A percentile compares a stretch with the other conserved stretches of the same genome.
phyloP scores from a whole-genome alignment of 30 jellyfish, hydroid and myxozoan species.

The Pelagia noctiluca region DNA sequence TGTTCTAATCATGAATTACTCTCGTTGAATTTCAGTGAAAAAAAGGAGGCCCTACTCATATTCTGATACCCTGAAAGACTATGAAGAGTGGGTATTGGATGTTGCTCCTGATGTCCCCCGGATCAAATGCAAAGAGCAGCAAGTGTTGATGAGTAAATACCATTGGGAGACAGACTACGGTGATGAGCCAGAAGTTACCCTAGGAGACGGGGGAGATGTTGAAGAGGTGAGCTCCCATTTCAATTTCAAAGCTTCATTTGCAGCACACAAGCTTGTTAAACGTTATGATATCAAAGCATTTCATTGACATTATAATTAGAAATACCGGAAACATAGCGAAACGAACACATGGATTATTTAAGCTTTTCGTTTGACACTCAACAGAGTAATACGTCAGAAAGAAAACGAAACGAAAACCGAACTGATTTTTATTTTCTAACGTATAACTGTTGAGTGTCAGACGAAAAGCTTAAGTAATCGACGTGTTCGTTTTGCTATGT shows the following conservation, averaged over 20 bases:
- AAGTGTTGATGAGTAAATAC: conserved; percentile 72
- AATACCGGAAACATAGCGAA: too few relatives aligned
- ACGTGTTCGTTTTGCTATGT: too few relatives aligned
- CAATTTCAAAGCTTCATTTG: not conserved
- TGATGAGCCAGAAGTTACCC: conserved; percentile 50
- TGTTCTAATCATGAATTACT: not conserved
- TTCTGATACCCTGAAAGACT: conserved; percentile 75
- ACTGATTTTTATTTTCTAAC: too few relatives aligned
- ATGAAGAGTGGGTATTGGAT: conserved; percentile 76
- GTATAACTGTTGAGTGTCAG: too few relatives aligned
- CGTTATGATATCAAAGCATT: not conserved
- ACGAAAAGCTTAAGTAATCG: too few relatives aligned
- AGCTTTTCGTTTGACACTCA: too few relatives aligned
- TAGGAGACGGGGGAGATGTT: conserved; percentile 86
- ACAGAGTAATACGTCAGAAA: too few relatives aligned
- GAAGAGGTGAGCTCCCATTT: conserved; percentile 69
- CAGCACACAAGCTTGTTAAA: not conserved
- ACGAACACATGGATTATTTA: too few relatives aligned
- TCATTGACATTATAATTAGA: not conserved
- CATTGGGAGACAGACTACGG: conserved; percentile 79
- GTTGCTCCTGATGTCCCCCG: conserved; percentile 70
- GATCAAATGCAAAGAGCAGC: conserved; percentile 79
- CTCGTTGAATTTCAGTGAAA: not conserved
- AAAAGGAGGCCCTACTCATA: conserved; percentile 62
- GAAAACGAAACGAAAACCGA: too few relatives aligned